Percentiles rank a stretch among this genome's conserved stretches.
phyloP scores from a whole-genome alignment of 1,140 invertebrate genomes.

The Choristoneura fumiferana region DNA sequence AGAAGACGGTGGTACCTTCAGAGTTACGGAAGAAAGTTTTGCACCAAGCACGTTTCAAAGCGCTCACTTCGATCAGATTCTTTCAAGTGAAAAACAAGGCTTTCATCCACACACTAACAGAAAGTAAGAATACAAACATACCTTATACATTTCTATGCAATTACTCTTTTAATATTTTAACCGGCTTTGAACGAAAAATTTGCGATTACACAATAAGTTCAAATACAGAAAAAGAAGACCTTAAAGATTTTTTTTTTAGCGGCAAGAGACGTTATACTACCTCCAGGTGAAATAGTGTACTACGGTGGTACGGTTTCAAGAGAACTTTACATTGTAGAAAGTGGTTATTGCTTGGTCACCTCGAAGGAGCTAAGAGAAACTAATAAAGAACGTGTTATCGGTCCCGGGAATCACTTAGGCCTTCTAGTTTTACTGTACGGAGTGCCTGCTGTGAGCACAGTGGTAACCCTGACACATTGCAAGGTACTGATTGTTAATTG shows the following conservation, averaged over 20 bases:
- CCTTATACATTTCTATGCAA: neutral
- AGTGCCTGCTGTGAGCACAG: slow-evolving; percentile 60
- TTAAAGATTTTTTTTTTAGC: too few relatives aligned
- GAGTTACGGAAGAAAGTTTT: slow-evolving; percentile 68
- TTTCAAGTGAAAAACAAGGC: slow-evolving; percentile 74
- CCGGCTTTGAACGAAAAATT: too few relatives aligned
- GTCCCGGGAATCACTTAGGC: slow-evolving; percentile 64
- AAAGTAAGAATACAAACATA: slow-evolving; percentile 43
- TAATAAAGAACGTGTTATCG: slow-evolving; percentile 54
- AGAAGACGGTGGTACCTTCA: slow-evolving; percentile 58
- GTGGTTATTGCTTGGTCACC: slow-evolving; percentile 68
- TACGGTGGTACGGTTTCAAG: slow-evolving; percentile 65
- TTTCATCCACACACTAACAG: slow-evolving; percentile 66
- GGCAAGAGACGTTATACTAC: slow-evolving; percentile 65
- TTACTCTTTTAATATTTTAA: too few relatives aligned
- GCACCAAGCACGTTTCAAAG: slow-evolving; percentile 67
- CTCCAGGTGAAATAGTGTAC: slow-evolving; percentile 71
- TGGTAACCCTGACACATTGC: slow-evolving; percentile 70
- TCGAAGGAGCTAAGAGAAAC: slow-evolving; percentile 45
- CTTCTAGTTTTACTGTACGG: slow-evolving; percentile 63
- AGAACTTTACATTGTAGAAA: slow-evolving; percentile 70
- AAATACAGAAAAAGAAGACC: too few relatives aligned
- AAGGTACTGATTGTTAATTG: slow-evolving; percentile 46
- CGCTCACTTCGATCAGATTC: slow-evolving; percentile 61
- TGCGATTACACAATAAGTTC: too few relatives aligned